Base-by-base conservation (phyloP, 2,113 vertebrate species). In the Nematolebias whitei region DNA sequence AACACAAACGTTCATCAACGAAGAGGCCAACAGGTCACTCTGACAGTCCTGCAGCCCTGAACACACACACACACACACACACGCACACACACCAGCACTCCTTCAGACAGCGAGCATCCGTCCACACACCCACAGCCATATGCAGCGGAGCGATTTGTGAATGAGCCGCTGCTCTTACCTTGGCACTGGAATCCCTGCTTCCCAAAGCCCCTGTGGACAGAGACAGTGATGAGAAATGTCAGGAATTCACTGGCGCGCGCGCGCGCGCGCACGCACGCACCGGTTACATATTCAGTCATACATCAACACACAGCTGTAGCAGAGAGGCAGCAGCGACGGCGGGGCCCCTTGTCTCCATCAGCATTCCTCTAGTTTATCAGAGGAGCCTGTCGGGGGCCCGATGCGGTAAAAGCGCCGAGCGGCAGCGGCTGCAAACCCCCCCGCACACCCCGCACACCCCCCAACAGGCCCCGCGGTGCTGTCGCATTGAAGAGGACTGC, bases 111-210 rank as follows among this genome's bases (percentile, higher is more conserved):
- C n/a, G 67, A 72, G 75, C 77, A 77, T 76, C 70, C 73, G 38
- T 67, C 57, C 79, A 77, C 84, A 83, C 76, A 78, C 74, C 49
- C 76, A 84, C 84, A 85, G 35, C 23, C 76, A 80, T 74, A 84
- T 71, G 59, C 74, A 87, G 41, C 43, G 52, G 65, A 71, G 53
- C 55, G 57, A 85, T 80, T 84, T 84, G 75, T 79, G 85, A 83
- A 71, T 72, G 83, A 70, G 75, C 62, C 22, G 22, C 70, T 76
- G 80, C 65, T 76, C 89, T 86, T 87, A 92, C 91, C 91, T 92
- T 92, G 91, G 85, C 91, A 92, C 87, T 91, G 89, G 80, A 90
- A 92, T 74, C 91, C 91, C 79, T 92, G 91, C 57, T 92, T 92
- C 19, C 88, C 89, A 66, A 92, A 91, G 77, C 89, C 91, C 91